phyloP scores from a whole-genome alignment of 1,140 invertebrate genomes.

The Diorhabda elongata region DNA sequence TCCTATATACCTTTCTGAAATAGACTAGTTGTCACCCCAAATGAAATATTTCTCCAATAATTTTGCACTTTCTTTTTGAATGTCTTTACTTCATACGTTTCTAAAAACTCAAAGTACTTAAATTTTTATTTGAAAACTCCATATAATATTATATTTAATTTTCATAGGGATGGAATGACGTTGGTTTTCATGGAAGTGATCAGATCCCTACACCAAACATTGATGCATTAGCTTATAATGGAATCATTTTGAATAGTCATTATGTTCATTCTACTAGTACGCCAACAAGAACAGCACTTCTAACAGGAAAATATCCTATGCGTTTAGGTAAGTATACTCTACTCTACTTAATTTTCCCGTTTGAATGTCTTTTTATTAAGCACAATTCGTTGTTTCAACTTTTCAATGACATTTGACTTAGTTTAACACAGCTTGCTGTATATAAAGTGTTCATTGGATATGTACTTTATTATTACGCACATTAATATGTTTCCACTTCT shows the following conservation, averaged over 20 bases:
- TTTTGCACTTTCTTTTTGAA: neutral
- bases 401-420: no score
- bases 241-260: slow-evolving; percentile 62
- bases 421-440: no score
- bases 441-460: no score
- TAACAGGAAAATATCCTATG: slow-evolving; percentile 68
- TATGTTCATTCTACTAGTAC: slow-evolving; percentile 63
- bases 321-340: slow-evolving; percentile 53
- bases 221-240: slow-evolving; percentile 61
- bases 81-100: neutral
- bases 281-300: slow-evolving; percentile 60
- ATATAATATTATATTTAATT: neutral
- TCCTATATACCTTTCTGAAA: no score
- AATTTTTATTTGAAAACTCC: neutral
- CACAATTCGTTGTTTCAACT: no score
- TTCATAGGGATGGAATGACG: slow-evolving; percentile 70
- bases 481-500: no score
- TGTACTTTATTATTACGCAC: no score
- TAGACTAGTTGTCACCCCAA: no score
- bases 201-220: slow-evolving; percentile 68
- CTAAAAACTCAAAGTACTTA: neutral
- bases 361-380: no score
- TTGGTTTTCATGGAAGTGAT: slow-evolving; percentile 68
- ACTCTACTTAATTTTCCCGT: no score
- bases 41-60: neutral